Base-by-base conservation (phyloP, 2,797 vertebrate genomes). In the Channa striata region DNA sequence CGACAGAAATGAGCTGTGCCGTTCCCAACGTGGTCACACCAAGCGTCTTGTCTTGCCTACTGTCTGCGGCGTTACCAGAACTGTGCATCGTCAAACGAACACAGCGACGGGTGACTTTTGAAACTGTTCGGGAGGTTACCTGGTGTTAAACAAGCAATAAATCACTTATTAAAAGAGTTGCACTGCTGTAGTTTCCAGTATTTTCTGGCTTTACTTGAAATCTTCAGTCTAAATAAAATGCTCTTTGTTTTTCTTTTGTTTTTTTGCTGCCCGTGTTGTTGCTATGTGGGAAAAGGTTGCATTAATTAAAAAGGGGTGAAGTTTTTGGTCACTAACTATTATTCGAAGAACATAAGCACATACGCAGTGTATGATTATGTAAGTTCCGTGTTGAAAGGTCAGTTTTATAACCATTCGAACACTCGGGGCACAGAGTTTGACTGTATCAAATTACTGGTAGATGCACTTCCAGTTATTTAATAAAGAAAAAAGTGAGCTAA, bases 261-360 rank as follows among this genome's bases (percentile, higher is more conserved):
- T n/a, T n/a, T n/a, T n/a, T n/a, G n/a, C n/a, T 50, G 51, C 9
- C 8, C 39, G 57, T 33, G 25, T 25, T 63, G 42, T 19, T 49
- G 19, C 56, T 54, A 54, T 54, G 48, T 43, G 51, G 47, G 39
- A 30, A 79, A 81, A 83, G 48, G 72, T 67, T 47, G 59, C 14
- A n/a, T 46, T 72, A 43, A 74, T 58, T 21, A 49, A 62, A 59
- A 1, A 16, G 2, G 8, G 42, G 68, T 50, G 19, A 44, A 74
- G 30, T 13, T 25, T 40, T 20, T 53, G 44, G 50, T 63, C 59
- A 74, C 12, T 36, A 44, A 36, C 33, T 52, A 47, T 47, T 47
- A 20, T 11, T 11, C 19, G 20, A 19, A 19, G 4, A 64, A 58
- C 42, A 51, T 43, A 43, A 44, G 17, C 9, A n/a, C 9, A 8